phyloP scores from a whole-genome alignment of 2,797 vertebrate genomes.

The Anniella stebbinsi region DNA sequence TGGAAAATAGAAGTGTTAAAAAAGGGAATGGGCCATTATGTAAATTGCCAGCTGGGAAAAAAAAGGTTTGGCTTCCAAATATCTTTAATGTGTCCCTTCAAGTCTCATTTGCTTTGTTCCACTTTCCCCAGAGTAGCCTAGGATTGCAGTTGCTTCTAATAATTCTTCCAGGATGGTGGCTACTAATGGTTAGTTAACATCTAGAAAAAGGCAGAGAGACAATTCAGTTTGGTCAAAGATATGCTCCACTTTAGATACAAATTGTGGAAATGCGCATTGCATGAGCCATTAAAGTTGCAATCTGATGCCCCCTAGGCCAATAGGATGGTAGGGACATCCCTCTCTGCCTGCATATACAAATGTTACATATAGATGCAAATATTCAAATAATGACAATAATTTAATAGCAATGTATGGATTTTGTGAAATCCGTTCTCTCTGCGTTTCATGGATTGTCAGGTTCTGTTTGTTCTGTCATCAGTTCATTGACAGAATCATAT shows the following conservation, averaged over 20 bases:
- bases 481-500: too few species aligned
- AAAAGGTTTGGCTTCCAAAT: constrained; percentile 22
- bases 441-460: too few species aligned
- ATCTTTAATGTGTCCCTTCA: constrained; percentile 12
- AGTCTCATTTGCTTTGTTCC: constrained; percentile 10
- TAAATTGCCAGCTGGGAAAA: constrained; percentile 32
- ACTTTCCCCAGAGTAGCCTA: constrained; percentile 27
- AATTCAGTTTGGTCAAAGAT: background rate
- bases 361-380: too few species aligned
- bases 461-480: too few species aligned
- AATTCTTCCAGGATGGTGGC: background rate
- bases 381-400: too few species aligned
- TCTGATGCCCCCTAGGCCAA: background rate
- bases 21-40: constrained; percentile 15
- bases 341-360: too few species aligned
- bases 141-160: background rate
- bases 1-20: constrained; percentile 4
- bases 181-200: background rate
- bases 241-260: background rate
- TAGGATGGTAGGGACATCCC: background rate
- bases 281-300: background rate
- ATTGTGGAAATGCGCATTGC: background rate
- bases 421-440: too few species aligned
- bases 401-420: too few species aligned
- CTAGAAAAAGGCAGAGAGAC: background rate